phyloP scores from a whole-genome alignment of 1,140 invertebrate genomes.

The Andricus grossulariae region DNA sequence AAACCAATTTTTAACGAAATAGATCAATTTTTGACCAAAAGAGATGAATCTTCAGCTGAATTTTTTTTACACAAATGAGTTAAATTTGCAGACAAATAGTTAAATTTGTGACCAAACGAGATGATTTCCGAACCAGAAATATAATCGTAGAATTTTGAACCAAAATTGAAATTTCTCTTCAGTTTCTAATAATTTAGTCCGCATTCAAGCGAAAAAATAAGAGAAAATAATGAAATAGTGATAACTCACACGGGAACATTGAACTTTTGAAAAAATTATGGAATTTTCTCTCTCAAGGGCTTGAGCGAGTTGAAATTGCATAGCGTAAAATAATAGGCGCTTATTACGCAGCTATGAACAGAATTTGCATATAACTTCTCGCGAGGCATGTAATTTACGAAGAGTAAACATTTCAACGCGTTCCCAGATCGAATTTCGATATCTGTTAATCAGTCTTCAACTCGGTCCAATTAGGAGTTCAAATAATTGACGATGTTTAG shows the following conservation, averaged over 20 bases:
- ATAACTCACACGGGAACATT: neutral
- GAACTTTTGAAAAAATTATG: neutral
- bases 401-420: conserved; percentile 17
- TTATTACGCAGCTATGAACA: neutral
- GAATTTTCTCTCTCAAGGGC: neutral
- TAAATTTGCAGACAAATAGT: no score
- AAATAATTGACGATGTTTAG: neutral
- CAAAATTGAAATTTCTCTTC: no score
- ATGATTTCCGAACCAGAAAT: no score
- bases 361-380: conserved; percentile 5
- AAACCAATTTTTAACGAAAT: no score
- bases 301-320: conserved; percentile 7
- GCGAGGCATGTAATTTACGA: conserved; percentile 3
- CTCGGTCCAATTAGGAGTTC: conserved; percentile 3
- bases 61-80: no score
- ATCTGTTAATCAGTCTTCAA: conserved; percentile 10
- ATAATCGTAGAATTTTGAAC: no score
- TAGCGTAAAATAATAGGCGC: conserved; percentile 15
- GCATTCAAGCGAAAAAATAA: no score
- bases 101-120: no score
- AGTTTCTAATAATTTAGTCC: no score
- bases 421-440: conserved; percentile 11
- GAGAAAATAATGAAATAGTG: neutral
- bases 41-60: no score
- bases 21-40: no score